Percentiles rank a stretch among this genome's conserved stretches.
Conservation (phyloP, 2,888 invertebrate species). For the Criorhina ranunculi region DNA sequence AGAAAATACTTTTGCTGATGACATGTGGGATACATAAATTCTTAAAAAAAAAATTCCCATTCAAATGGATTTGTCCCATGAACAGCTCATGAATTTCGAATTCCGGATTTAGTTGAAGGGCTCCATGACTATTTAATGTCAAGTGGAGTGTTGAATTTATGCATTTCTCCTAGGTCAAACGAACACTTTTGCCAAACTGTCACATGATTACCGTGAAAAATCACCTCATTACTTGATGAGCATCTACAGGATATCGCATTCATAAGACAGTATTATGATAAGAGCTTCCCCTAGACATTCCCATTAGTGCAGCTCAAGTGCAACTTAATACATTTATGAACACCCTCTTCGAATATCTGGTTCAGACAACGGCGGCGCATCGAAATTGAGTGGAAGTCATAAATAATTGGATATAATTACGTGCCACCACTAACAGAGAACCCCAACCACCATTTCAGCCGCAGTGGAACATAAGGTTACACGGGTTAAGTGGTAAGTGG, state of each 20-base stretch:
- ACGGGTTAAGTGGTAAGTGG: conserved; percentile 28
- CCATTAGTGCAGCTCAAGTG: conserved; percentile 34
- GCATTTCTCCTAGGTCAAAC: no score
- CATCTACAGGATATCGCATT: no score
- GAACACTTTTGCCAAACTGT: no score
- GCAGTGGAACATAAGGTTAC: conserved; percentile 11
- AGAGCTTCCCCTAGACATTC: not conserved
- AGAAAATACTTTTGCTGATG: conserved; percentile 64
- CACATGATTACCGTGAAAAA: no score
- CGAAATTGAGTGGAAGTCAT: conserved; percentile 52
- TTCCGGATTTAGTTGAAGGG: no score
- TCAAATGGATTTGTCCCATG: no score
- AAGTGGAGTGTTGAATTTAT: no score
- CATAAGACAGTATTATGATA: no score
- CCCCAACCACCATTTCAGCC: not conserved
- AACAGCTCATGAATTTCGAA: no score
- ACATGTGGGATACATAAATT: conserved; percentile 58
- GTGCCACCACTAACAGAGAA: conserved; percentile 32
- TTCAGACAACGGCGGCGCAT: conserved; percentile 25
- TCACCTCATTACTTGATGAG: no score
- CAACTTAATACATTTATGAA: conserved; percentile 45
- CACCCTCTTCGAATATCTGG: conserved; percentile 1
- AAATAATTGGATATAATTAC: conserved; percentile 71
- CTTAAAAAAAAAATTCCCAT: conserved; percentile 1
- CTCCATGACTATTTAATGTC: no score